Evolutionary conservation across 2,797 vertebrate species (phyloP), one percentile per base, ranked within the genome.

Genomic region (Darevskia mixta): DNA sequence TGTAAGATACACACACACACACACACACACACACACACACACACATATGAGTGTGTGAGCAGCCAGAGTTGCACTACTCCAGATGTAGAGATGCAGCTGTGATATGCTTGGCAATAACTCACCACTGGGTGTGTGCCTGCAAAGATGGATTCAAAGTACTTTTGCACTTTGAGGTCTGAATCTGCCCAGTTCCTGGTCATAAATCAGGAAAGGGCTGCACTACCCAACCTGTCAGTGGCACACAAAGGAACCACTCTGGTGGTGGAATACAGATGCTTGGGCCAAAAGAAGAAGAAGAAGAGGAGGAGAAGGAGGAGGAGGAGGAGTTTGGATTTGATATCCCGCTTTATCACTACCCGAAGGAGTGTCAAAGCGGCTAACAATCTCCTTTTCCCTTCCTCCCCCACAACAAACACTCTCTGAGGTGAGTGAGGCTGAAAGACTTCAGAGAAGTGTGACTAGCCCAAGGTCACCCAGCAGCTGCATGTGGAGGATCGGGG

Each of bases 71-170:
- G 76, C 10, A 49, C 61, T 17, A 13, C 72, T 58, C 45, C 73
- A 76, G 80, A 71, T 58, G 35, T 80, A 20, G 45, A 71, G 80
- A 23, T 83, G 84, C 61, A 75, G 75, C 87, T 80, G 75, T 79
- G 86, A 85, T 87, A 76, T 80, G 78, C 55, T 86, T 89, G 87
- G 87, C 87, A 85, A 55, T 81, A 41, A 73, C 8, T 89, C 71
- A 23, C 41, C 10, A 67, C 71, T 81, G 88, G 71, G 78, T 67
- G 49, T 86, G 32, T 82, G 83, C 83, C 58, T 81, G 32, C 41
- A 82, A 75, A 77, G 72, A 58, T 89, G 83, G 58, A 67, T 67
- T 81, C 83, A 85, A 85, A 89, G 55, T 49, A 64, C 78, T 89
- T 86, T 76, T 85, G 66, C 58, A 49, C 71, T 76, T 76, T 18